phyloP scores from a whole-genome alignment of 1,140 invertebrate genomes.

The Bombus fervidus region DNA sequence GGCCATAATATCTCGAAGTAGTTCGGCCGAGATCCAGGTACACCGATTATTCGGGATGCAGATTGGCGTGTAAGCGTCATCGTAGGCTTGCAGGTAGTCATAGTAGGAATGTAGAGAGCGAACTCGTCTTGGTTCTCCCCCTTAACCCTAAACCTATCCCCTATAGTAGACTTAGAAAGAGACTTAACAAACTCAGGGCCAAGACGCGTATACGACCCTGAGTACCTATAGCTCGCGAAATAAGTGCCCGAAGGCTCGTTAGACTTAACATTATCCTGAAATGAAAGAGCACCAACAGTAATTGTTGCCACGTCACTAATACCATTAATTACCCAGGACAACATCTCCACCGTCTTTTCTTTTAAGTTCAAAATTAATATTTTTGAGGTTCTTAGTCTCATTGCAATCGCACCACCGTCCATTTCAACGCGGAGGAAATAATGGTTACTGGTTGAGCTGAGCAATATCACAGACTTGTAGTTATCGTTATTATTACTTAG shows the following conservation, averaged over 20 bases:
- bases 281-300: constrained; percentile 83
- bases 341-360: constrained; percentile 64
- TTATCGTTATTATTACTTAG: constrained; percentile 81
- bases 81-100: constrained; percentile 82
- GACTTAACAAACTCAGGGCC: constrained; percentile 69
- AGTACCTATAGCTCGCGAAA: constrained; percentile 74
- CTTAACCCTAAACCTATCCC: constrained; percentile 79
- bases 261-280: constrained; percentile 83
- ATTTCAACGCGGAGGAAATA: constrained; percentile 71
- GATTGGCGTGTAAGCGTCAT: constrained; percentile 83
- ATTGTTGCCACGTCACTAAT: constrained; percentile 83
- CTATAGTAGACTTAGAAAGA: constrained; percentile 80
- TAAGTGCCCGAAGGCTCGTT: constrained; percentile 81
- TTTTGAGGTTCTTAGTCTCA: constrained; percentile 51
- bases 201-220: constrained; percentile 42
- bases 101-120: constrained; percentile 81
- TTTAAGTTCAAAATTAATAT: constrained; percentile 36
- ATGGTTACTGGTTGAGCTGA: constrained; percentile 82
- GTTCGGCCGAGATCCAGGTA: constrained; percentile 79
- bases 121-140: constrained; percentile 74
- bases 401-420: constrained; percentile 54
- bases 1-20: constrained; percentile 65
- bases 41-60: constrained; percentile 81
- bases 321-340: constrained; percentile 81
- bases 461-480: constrained; percentile 83